Evolutionary conservation across 2,888 invertebrate genomes (phyloP).

Genomic region (Teleogryllus oceanicus): DNA sequence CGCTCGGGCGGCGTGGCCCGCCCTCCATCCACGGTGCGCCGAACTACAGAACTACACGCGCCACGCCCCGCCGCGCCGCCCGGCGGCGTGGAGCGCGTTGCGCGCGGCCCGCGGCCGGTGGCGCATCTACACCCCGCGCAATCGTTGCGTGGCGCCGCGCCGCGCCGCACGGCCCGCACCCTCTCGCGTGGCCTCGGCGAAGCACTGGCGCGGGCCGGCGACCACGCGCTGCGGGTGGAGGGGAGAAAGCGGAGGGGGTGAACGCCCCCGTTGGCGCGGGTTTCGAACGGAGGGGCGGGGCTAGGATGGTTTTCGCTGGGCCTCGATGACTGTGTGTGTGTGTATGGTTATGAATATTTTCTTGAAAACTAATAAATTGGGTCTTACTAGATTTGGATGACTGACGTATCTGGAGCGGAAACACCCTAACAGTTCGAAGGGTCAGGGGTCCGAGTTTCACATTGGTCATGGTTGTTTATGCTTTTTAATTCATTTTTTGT

Average conservation of each 20-base stretch:
- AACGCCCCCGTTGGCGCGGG: background rate
- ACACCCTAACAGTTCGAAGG: too few species aligned
- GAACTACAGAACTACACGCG: background rate
- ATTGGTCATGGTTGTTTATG: too few species aligned
- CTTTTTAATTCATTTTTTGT: too few species aligned
- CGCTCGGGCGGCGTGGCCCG: background rate
- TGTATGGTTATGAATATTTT: too few species aligned
- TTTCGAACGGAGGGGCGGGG: background rate
- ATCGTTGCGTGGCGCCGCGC: background rate
- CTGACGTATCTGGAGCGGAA: too few species aligned
- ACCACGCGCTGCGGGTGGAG: background rate
- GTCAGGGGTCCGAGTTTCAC: too few species aligned
- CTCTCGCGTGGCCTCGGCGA: background rate
- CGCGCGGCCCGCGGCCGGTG: background rate
- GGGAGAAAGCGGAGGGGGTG: background rate
- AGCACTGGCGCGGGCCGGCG: background rate
- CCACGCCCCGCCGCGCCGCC: background rate
- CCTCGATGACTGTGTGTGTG: too few species aligned
- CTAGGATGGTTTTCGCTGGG: background rate
- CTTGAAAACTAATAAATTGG: too few species aligned
- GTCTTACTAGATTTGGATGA: too few species aligned
- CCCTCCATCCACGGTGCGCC: background rate
- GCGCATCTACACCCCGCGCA: background rate
- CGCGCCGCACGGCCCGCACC: background rate
- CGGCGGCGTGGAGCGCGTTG: background rate